Conservation (phyloP, 2,888 invertebrate genomes). For the Philhelius pedissequus region DNA sequence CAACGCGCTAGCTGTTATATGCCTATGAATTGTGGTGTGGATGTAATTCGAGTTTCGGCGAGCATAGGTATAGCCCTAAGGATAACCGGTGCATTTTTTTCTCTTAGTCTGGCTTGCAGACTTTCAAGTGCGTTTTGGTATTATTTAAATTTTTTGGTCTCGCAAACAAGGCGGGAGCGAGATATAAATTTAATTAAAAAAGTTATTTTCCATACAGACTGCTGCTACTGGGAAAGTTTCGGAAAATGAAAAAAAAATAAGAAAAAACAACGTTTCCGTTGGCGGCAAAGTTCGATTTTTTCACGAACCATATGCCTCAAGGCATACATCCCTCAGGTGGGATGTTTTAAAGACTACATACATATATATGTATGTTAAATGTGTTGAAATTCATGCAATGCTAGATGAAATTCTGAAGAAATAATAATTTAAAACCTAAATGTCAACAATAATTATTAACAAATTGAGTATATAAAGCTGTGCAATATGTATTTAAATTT, state of each 20-base stretch:
- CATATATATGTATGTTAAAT: too few species aligned
- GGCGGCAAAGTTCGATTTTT: slow-evolving; percentile 17
- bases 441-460: too few species aligned
- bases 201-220: slow-evolving; percentile 12
- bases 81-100: slow-evolving; percentile 12
- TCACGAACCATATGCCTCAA: neutral
- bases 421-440: too few species aligned
- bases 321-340: neutral
- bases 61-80: slow-evolving; percentile 5
- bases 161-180: neutral
- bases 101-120: neutral
- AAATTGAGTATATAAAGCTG: too few species aligned
- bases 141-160: slow-evolving; percentile 22
- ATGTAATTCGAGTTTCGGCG: slow-evolving; percentile 31
- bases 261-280: neutral
- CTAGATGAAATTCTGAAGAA: too few species aligned
- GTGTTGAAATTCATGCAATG: neutral
- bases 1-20: neutral
- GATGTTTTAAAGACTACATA: neutral
- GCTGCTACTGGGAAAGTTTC: neutral
- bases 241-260: neutral
- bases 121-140: slow-evolving; percentile 38
- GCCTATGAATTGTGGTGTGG: slow-evolving; percentile 47
- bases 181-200: slow-evolving; percentile 54
- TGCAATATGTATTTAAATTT: too few species aligned